Base-by-base conservation (phyloP, 2,797 vertebrate species). In the Ctenopoma kingsleyae region DNA sequence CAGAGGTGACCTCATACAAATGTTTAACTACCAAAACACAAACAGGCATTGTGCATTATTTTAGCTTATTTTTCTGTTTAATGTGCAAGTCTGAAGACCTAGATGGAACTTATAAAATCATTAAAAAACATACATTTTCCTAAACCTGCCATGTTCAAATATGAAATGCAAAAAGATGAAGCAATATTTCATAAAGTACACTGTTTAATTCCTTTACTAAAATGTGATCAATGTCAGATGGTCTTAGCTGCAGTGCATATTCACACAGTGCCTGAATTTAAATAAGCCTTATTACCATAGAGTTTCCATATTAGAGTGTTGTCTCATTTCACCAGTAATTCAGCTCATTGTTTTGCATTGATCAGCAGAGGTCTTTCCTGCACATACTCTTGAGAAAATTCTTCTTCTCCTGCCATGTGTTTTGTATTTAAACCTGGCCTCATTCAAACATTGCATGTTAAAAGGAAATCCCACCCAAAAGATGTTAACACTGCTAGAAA, bases 1-100 rank as follows among this genome's bases (percentile, higher is more conserved):
- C 85, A 16, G 94, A 95, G 93, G 94, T 94, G 78, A 92, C 3
- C 15, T 72, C 53, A 72, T 36, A 5, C 30, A 12, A 19, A 80
- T 43, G 51, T 58, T 74, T 7, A 49, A 17, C 3, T 22, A 17
- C 27, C 16, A 13, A 46, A 47, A 19, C 6, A 1, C 16, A 17
- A n/a, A 32, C 30, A 8, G 53, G 11, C 25, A 8, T 3, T 3
- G 22, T 46, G 25, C 8, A 61, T 17, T 23, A 12, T 41, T 44
- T 9, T 9, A 3, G 40, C 47, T 11, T 8, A 8, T 38, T 78
- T 49, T 13, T 40, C 51, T 17, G 27, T 47, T 71, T 57, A 38
- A n/a, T 62, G 41, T 67, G 25, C 20, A n/a, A 9, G 2, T 61
- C 3, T 19, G 10, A 72, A 73, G 15, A 54, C 47, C 71, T 58